Base-by-base conservation (phyloP, 2,888 invertebrate genomes). In the Ferrisia virgata region DNA sequence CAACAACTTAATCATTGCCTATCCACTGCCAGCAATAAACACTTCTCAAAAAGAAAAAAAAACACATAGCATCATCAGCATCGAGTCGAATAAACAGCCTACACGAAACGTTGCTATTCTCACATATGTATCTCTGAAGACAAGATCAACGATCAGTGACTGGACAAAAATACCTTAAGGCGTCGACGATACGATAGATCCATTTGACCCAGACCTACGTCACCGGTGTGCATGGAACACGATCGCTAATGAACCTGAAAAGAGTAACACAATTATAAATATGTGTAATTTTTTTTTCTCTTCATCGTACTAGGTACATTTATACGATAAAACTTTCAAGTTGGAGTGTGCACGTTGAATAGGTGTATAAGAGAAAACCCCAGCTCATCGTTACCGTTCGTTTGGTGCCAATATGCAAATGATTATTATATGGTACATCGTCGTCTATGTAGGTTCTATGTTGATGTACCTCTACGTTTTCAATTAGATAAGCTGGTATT, bases 251-350 rank as follows among this genome's bases (percentile, higher is more conserved):
- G 58, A 64, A 64, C 28, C 58, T 64, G 58, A 64, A 64, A 43
- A 64, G 47, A 47, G 58, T 64, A 64, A 64, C 58, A 13, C 58
- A 64, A 64, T 64, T 64, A 64, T 64, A 64, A 64, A 28, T 64
- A 53, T 18, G 11, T 64, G 47, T 28, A 64, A 53, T 53, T 53
- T 13, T 8, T 22, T 18, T n/a, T n/a, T 53, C 11, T 15, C 15
- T 15, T 43, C 15, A 43, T 43, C 2, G 40, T 40, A 40, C 13
- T n/a, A n/a, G n/a, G n/a, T n/a, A n/a, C n/a, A n/a, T n/a, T n/a
- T n/a, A n/a, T n/a, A n/a, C n/a, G n/a, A n/a, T n/a, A n/a, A n/a
- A n/a, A n/a, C n/a, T n/a, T n/a, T n/a, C n/a, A n/a, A 18, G 47
- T 47, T 47, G 47, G 47, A 47, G 47, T 18, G 1, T 18, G 47